Conservation (phyloP, 2,113 vertebrate genomes). For the Toxostoma redivivum region DNA sequence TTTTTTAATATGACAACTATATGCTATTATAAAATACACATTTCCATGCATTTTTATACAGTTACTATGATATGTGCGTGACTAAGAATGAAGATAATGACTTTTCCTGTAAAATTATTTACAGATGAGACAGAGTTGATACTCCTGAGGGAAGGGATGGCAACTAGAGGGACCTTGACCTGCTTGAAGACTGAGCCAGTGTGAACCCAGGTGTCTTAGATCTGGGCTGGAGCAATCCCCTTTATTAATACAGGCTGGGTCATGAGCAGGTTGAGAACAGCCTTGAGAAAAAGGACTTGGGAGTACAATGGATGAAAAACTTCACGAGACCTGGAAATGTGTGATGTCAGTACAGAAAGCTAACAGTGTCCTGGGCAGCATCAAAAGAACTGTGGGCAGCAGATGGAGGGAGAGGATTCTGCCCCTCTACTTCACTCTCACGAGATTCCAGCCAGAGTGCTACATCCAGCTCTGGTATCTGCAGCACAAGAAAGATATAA, state of each 20-base stretch:
- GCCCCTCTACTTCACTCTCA: fast-evolving
- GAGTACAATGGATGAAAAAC: fast-evolving
- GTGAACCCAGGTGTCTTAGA: not conserved
- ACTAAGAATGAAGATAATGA: not conserved
- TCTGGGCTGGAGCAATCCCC: fast-evolving
- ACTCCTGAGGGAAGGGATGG: fast-evolving
- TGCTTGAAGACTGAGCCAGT: fast-evolving
- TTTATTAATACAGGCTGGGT: fast-evolving
- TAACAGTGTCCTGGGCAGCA: fast-evolving
- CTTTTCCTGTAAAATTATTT: not conserved
- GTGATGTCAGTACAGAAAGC: fast-evolving
- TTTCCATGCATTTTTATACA: not conserved
- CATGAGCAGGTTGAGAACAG: not conserved
- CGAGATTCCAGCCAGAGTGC: fast-evolving
- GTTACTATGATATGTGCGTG: not conserved
- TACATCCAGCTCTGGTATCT: not conserved
- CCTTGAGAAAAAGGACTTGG: not conserved
- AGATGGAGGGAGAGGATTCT: not conserved
- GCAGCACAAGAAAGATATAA: fast-evolving
- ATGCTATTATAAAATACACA: not conserved
- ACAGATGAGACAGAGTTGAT: not conserved
- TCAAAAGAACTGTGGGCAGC: not conserved
- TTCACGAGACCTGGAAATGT: fast-evolving
- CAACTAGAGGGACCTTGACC: not conserved
- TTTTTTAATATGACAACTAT: not conserved